phyloP scores from a whole-genome alignment of 2,113 vertebrate species.

The Cochlearius cochlearius region DNA sequence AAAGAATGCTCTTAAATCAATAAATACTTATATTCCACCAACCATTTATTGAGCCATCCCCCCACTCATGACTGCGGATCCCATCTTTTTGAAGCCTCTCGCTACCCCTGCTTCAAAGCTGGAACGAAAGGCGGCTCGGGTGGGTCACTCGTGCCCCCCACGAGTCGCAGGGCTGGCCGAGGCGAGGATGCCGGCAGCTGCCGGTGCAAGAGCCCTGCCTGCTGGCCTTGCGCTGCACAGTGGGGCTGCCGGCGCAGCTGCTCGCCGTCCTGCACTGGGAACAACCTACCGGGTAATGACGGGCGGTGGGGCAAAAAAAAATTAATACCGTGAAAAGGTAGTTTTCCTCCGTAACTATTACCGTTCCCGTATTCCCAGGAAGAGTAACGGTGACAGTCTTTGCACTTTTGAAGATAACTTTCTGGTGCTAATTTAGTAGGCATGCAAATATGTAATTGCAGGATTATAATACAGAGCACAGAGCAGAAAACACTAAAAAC shows the following conservation, averaged over 20 bases:
- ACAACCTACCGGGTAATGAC: slow-evolving; percentile 27
- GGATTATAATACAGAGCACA: neutral
- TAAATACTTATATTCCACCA: slow-evolving; percentile 28
- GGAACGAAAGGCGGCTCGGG: neutral
- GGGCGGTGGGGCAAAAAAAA: neutral
- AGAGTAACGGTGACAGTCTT: neutral
- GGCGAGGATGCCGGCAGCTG: neutral
- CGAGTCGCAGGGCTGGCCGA: neutral
- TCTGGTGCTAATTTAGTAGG: neutral
- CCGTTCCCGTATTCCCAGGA: neutral
- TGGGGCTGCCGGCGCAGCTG: neutral
- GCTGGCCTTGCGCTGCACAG: neutral
- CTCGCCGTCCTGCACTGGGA: neutral
- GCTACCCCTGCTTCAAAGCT: neutral
- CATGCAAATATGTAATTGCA: neutral
- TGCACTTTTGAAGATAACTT: neutral
- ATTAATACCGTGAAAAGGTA: slow-evolving; percentile 13
- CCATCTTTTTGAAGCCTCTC: neutral
- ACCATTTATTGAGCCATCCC: neutral
- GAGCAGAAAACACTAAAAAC: neutral
- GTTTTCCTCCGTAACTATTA: neutral
- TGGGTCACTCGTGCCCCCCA: neutral
- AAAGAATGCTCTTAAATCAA: slow-evolving; percentile 50
- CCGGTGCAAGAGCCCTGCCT: neutral
- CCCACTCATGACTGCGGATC: neutral